phyloP scores from a whole-genome alignment of 2,888 invertebrate species.

The Acutogordius australiensis region DNA sequence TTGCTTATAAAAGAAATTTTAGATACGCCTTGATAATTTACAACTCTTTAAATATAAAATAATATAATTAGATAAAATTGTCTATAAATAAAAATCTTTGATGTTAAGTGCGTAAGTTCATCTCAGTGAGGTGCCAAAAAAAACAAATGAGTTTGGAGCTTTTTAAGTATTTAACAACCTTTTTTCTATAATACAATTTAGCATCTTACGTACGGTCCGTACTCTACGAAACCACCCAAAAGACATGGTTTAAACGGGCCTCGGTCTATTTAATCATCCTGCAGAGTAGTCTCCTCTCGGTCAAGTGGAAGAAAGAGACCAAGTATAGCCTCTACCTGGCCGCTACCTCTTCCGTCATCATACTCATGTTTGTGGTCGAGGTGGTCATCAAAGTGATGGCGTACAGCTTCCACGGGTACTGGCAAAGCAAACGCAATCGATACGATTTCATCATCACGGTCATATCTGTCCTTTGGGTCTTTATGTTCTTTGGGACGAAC shows the following conservation, averaged over 20 bases:
- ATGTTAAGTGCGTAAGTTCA: too few relatives aligned
- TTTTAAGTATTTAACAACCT: too few relatives aligned
- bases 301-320: constrained; percentile 28
- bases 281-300: constrained; percentile 61
- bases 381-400: constrained; percentile 80
- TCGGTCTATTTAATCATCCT: constrained; percentile 71
- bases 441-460: constrained; percentile 88
- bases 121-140: too few relatives aligned
- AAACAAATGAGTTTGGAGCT: too few relatives aligned
- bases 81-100: too few relatives aligned
- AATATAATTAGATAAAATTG: too few relatives aligned
- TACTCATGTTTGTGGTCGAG: constrained; percentile 69
- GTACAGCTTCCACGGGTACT: constrained; percentile 82
- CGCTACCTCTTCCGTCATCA: constrained; percentile 54
- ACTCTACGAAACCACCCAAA: constrained; percentile 88
- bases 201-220: background rate
- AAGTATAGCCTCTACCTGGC: constrained; percentile 31
- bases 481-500: constrained; percentile 57
- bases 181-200: background rate
- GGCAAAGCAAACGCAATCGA: constrained; percentile 83
- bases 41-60: too few relatives aligned
- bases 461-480: constrained; percentile 79
- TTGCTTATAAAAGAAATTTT: too few relatives aligned
- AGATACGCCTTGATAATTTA: too few relatives aligned
- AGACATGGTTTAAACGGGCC: constrained; percentile 67